These are phyloP conservation scores for Champsocephalus gunnari DNA, from an alignment of 2,797 vertebrate species.

Conservation along the genomic window DNA sequence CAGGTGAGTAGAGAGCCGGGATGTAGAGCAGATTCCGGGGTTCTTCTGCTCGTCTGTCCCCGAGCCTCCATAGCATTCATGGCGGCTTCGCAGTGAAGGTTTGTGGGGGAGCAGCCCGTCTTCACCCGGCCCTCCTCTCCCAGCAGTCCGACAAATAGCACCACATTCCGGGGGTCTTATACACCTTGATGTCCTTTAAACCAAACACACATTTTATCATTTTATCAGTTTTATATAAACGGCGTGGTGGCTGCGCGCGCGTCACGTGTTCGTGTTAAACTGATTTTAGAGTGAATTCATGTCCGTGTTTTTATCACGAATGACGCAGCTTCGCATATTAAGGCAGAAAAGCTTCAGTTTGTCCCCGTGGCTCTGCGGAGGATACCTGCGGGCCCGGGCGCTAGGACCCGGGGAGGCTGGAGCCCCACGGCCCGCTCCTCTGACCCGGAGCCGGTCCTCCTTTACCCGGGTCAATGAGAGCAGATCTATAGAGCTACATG, in stretches of 20 bases:
- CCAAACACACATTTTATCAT: not conserved
- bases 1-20: constrained; percentile 73
- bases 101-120: constrained; percentile 74
- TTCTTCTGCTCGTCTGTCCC: constrained; percentile 77
- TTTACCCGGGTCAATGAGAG: too few species aligned
- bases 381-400: constrained; percentile 83
- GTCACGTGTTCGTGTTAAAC: not conserved
- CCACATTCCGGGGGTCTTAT: too few species aligned
- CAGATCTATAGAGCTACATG: too few species aligned
- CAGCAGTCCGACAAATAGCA: too few species aligned
- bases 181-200: too few species aligned
- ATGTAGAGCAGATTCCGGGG: constrained; percentile 64
- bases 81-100: constrained; percentile 85
- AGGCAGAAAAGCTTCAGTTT: not conserved
- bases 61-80: constrained; percentile 83
- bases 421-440: constrained; percentile 24
- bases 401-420: constrained; percentile 78
- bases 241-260: constrained; percentile 35
- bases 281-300: fast-evolving
- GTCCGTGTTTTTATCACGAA: not conserved
- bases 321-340: not conserved
- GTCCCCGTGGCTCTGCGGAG: constrained; percentile 29
- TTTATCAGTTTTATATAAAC: not conserved
- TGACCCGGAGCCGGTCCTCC: too few species aligned
- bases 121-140: not conserved